Evolutionary conservation across 2,113 vertebrate species (phyloP).

Genomic region (Plectropomus leopardus): DNA sequence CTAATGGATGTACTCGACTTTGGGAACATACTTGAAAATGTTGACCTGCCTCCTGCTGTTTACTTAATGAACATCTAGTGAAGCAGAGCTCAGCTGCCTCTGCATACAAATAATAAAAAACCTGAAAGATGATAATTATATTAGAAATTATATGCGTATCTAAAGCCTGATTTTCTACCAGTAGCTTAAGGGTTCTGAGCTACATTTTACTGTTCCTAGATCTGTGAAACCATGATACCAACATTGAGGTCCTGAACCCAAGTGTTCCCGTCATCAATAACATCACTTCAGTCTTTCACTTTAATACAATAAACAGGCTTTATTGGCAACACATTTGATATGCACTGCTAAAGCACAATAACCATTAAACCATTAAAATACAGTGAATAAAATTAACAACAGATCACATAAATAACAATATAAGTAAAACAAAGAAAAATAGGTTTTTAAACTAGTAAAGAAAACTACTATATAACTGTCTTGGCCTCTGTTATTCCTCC

Average conservation of each 20-base stretch:
- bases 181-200: neutral
- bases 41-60: conserved; percentile 43
- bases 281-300: neutral
- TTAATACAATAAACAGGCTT: no score
- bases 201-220: neutral
- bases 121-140: neutral
- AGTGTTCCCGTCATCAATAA: neutral
- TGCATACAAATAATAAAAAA: neutral
- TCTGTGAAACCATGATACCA: neutral
- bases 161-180: neutral
- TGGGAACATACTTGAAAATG: conserved; percentile 25
- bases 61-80: conserved; percentile 49
- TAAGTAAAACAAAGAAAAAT: no score
- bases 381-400: no score
- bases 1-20: conserved; percentile 28
- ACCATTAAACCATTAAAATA: no score
- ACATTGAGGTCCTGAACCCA: neutral
- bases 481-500: neutral
- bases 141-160: neutral
- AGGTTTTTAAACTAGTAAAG: no score
- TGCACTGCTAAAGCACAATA: no score
- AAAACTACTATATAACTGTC: no score
- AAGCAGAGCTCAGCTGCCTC: conserved; percentile 16
- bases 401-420: no score
- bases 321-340: no score